phyloP scores from a whole-genome alignment of 2,888 invertebrate genomes.

The Eupithecia inturbata region DNA sequence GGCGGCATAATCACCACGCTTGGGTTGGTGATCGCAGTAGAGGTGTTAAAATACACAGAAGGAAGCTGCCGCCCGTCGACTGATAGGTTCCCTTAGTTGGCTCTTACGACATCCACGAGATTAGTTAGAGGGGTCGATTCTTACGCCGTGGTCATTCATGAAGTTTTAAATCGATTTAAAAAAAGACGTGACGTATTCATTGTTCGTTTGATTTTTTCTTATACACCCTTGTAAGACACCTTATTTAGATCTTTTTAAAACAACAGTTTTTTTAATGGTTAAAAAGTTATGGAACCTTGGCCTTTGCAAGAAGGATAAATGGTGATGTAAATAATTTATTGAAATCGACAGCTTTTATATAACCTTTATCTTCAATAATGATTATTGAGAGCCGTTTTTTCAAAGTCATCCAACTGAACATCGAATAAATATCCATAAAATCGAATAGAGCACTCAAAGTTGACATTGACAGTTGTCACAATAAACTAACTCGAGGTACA shows the following conservation, averaged over 20 bases:
- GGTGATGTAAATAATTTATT: neutral
- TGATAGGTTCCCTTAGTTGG: too few species aligned
- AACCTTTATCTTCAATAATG: neutral
- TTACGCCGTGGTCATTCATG: too few species aligned
- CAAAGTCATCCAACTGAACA: neutral
- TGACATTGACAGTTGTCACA: neutral
- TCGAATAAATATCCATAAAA: neutral
- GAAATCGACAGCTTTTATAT: neutral
- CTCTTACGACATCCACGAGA: too few species aligned
- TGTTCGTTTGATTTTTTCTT: too few species aligned
- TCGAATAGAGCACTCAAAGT: neutral
- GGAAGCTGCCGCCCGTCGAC: too few species aligned
- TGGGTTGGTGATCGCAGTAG: too few species aligned
- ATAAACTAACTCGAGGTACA: neutral
- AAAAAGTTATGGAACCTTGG: neutral
- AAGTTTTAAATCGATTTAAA: too few species aligned
- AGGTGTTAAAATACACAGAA: too few species aligned
- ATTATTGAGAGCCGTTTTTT: neutral
- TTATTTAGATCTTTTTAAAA: neutral
- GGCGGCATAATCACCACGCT: too few species aligned
- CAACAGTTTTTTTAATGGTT: neutral
- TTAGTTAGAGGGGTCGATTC: too few species aligned
- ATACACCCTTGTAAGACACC: neutral
- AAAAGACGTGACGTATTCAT: too few species aligned
- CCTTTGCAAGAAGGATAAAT: neutral